Base-by-base conservation (phyloP, 2,888 invertebrate species). In the Xanthorhoe spadicearia region DNA sequence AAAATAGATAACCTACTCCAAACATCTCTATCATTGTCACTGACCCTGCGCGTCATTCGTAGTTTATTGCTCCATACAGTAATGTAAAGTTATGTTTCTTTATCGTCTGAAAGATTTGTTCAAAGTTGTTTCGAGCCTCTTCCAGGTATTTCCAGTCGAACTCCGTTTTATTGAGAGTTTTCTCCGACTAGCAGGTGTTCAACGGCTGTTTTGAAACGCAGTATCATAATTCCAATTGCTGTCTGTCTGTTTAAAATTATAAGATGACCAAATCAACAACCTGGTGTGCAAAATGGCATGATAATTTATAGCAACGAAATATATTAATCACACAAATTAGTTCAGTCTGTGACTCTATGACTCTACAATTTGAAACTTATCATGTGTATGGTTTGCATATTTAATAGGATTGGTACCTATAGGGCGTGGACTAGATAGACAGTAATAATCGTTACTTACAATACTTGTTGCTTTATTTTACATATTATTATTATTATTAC, bases 201-300 rank as follows among this genome's bases (percentile, higher is more conserved):
- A 32, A 15, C 18, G 32, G 43, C 51, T 46, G 46, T 57, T 63
- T 35, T 48, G 23, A 28, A 52, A 46, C 17, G 18, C 28, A 52
- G 46, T 28, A 32, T 57, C 51, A 52, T 63, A 61, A 56, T 53
- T 52, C 46, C 28, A 13, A 38, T 46, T 52, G 46, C 28, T 17
- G 23, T 48, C 15, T 49, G 59, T 43, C 4, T 13, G 38, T 43
- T 43, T 43, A 2, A 43, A 43, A 51, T 51, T 43, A 48, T 43
- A 46, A 28, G 9, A 13, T 19, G 13, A 9, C 23, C 50, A 13
- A 18, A 19, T 23, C 17, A 49, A 49, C 49, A 18, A 49, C 50
- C 50, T 46, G 5, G 4, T 46, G 15, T 46, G 15, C 46, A 46
- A 46, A n/a, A 15, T 15, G 46, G 15, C 48, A 48, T 8, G 48